These are phyloP conservation scores for Apis laboriosa DNA, from an alignment of 1,140 invertebrate genomes.

Conservation along the genomic window DNA sequence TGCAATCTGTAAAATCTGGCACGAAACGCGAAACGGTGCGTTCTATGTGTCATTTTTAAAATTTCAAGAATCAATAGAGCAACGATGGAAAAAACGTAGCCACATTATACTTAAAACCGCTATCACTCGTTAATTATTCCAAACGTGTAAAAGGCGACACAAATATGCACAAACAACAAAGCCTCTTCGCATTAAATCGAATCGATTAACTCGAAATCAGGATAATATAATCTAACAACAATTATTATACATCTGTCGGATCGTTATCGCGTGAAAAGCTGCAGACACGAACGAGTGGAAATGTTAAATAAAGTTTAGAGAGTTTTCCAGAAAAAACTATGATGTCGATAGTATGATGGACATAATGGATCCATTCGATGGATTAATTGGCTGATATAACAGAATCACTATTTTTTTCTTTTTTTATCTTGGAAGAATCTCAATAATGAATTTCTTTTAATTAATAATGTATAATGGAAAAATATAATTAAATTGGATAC, in stretches of 20 bases:
- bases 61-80: not conserved
- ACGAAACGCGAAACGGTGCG: too few species aligned
- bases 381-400: not conserved
- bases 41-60: not conserved
- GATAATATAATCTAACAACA: slow-evolving; percentile 22
- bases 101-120: not conserved
- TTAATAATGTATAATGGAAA: too few species aligned
- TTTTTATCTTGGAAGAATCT: too few species aligned
- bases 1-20: too few species aligned
- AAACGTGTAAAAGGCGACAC: not conserved
- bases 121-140: slow-evolving; percentile 25
- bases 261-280: slow-evolving; percentile 44
- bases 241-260: slow-evolving; percentile 27
- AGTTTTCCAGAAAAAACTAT: not conserved
- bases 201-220: slow-evolving; percentile 1
- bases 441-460: too few species aligned
- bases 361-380: not conserved
- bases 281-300: slow-evolving; percentile 9
- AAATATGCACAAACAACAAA: not conserved
- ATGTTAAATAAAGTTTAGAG: not conserved
- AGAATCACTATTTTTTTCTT: too few species aligned
- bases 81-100: not conserved
- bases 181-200: slow-evolving; percentile 3
- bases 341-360: not conserved
- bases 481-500: too few species aligned